Evolutionary conservation across 2,113 vertebrate genomes (phyloP).

Genomic region (Pseudopodoces humilis): DNA sequence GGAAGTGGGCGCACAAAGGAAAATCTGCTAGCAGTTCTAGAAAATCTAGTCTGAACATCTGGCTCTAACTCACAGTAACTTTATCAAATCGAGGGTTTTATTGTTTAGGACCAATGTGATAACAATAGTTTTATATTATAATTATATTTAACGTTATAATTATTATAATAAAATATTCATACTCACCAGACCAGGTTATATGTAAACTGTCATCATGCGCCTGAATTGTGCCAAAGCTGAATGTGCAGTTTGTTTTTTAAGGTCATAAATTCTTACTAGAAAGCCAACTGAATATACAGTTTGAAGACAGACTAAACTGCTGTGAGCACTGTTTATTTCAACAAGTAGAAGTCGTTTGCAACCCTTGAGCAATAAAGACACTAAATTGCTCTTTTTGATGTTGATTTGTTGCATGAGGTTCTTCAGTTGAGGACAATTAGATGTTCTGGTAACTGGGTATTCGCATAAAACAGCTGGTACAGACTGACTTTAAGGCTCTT

Average conservation of each 20-base stretch:
- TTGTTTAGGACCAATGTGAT: background rate
- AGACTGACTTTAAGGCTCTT: background rate
- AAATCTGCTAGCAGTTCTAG: background rate
- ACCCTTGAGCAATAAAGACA: background rate
- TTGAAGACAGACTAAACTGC: background rate
- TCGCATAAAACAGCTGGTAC: background rate
- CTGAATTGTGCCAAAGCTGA: background rate
- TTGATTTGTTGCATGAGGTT: background rate
- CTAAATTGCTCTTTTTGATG: background rate
- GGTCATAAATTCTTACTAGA: background rate
- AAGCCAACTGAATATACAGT: background rate
- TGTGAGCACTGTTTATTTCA: background rate
- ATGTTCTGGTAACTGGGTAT: background rate
- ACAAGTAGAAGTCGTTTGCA: background rate
- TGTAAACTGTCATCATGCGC: background rate
- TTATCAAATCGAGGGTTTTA: background rate
- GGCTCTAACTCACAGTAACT: background rate
- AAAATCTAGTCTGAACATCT: background rate
- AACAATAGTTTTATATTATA: background rate
- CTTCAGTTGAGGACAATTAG: background rate
- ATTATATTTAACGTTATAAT: too few species aligned
- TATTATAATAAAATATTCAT: background rate
- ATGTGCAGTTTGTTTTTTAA: background rate
- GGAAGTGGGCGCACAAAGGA: background rate
- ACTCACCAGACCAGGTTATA: background rate